Evolutionary conservation across 2,797 vertebrate genomes (phyloP).

Genomic region (Erpetoichthys calabaricus): DNA sequence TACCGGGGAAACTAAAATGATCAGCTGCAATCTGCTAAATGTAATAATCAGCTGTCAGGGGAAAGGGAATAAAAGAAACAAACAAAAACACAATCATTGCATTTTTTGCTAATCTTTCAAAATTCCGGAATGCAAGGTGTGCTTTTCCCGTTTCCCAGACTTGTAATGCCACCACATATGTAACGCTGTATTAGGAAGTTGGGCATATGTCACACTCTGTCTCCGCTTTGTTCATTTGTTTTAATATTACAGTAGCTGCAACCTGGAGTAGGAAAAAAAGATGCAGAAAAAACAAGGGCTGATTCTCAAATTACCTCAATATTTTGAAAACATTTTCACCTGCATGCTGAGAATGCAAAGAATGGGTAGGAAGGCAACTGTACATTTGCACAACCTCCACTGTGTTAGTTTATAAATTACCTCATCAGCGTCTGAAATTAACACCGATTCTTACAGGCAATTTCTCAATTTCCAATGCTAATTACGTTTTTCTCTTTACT

Average conservation of each 20-base stretch:
- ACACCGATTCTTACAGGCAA: conserved; percentile 99
- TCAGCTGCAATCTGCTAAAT: no score
- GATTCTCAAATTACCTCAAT: conserved; percentile 75
- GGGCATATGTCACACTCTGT: conserved; percentile 8
- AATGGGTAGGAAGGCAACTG: conserved; percentile 69
- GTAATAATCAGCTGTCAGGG: no score
- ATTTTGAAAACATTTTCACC: conserved; percentile 96
- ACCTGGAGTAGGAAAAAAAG: conserved; percentile 39
- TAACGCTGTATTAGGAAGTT: background rate
- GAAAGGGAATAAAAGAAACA: no score
- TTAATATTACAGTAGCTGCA: conserved; percentile 31
- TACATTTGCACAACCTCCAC: conserved; percentile 70
- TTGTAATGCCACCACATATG: conserved; percentile 2
- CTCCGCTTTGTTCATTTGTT: conserved; percentile 22
- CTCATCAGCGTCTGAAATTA: conserved; percentile 99
- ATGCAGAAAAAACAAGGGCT: conserved; percentile 50
- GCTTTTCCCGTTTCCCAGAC: no score
- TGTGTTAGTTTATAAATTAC: conserved; percentile 96
- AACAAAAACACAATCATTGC: no score
- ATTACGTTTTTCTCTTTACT: conserved; percentile 98
- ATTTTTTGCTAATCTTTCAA: no score
- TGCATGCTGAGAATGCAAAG: conserved; percentile 71
- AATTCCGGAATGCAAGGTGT: no score
- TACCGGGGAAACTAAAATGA: no score
- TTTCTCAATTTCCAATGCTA: conserved; percentile 99